Conservation (phyloP, 2,797 vertebrate species). For the Scyliorhinus canicula region DNA sequence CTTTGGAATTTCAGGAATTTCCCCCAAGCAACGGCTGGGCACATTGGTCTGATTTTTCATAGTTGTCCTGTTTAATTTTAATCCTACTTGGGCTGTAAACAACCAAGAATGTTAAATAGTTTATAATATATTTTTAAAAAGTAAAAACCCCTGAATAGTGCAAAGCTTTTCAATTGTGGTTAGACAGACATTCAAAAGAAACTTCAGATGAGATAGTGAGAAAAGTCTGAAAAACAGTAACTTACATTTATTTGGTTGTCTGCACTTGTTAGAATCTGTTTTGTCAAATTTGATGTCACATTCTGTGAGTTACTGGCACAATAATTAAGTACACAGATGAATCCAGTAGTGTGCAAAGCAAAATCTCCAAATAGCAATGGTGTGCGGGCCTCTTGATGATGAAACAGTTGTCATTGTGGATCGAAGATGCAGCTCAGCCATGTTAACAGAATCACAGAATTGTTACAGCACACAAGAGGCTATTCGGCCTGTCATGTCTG, state of each 20-base stretch:
- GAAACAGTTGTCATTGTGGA: neutral
- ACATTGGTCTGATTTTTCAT: neutral
- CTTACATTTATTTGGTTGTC: neutral
- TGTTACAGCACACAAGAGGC: too few relatives aligned
- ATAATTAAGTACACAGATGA: neutral
- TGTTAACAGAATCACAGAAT: too few relatives aligned
- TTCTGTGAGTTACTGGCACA: neutral
- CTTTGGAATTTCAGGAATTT: constrained; percentile 15
- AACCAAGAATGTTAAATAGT: neutral
- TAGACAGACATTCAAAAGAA: neutral
- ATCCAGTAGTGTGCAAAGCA: neutral
- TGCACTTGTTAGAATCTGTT: neutral
- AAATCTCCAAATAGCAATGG: neutral
- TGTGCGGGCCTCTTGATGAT: neutral
- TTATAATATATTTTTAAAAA: neutral
- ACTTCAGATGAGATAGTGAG: neutral
- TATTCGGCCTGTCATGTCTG: too few relatives aligned
- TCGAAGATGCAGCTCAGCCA: too few relatives aligned
- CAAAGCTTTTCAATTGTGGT: neutral
- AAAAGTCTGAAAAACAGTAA: neutral
- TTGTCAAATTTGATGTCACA: neutral
- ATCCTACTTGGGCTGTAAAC: neutral
- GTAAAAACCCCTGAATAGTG: neutral
- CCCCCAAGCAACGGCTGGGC: neutral
- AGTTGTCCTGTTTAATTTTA: neutral